Percentiles rank a stretch among this genome's conserved stretches.
Evolutionary conservation across 1,140 invertebrate species (phyloP).

Genomic region (Atta cephalotes): DNA sequence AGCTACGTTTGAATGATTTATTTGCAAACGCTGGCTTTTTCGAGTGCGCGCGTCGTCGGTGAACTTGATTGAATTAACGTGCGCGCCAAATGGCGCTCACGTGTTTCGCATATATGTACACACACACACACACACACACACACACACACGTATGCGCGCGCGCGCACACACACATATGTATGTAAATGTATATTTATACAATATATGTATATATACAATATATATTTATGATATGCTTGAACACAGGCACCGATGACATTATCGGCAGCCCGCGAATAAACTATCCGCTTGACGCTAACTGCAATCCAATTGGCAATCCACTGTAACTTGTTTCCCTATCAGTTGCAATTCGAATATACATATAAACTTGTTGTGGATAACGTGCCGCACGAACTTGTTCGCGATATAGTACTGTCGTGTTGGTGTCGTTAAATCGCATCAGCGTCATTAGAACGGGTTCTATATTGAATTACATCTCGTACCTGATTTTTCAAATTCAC

Average conservation of each 20-base stretch:
- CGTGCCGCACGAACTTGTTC: slow-evolving; percentile 29
- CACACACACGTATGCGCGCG: background rate
- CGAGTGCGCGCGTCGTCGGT: slow-evolving; percentile 42
- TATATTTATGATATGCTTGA: slow-evolving; percentile 51
- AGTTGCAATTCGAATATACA: slow-evolving; percentile 54
- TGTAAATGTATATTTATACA: background rate
- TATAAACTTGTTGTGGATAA: slow-evolving; percentile 63
- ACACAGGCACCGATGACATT: slow-evolving; percentile 33
- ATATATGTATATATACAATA: background rate
- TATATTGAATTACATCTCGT: slow-evolving; percentile 21
- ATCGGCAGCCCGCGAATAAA: slow-evolving; percentile 52
- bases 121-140: background rate
- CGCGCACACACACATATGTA: background rate
- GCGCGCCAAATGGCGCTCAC: slow-evolving; percentile 53
- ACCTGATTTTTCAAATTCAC: slow-evolving; percentile 22
- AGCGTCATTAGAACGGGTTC: slow-evolving; percentile 42
- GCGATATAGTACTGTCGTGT: background rate
- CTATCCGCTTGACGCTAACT: slow-evolving; percentile 52
- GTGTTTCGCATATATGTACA: slow-evolving; percentile 15
- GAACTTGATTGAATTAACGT: slow-evolving; percentile 61
- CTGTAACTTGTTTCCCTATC: slow-evolving; percentile 62
- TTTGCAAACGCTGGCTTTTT: slow-evolving; percentile 50
- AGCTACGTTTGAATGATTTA: slow-evolving; percentile 61
- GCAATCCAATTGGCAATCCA: slow-evolving; percentile 60
- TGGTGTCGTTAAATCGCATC: slow-evolving; percentile 43